Base-by-base conservation (phyloP, 1,140 invertebrate genomes). In the Danaus plexippus region DNA sequence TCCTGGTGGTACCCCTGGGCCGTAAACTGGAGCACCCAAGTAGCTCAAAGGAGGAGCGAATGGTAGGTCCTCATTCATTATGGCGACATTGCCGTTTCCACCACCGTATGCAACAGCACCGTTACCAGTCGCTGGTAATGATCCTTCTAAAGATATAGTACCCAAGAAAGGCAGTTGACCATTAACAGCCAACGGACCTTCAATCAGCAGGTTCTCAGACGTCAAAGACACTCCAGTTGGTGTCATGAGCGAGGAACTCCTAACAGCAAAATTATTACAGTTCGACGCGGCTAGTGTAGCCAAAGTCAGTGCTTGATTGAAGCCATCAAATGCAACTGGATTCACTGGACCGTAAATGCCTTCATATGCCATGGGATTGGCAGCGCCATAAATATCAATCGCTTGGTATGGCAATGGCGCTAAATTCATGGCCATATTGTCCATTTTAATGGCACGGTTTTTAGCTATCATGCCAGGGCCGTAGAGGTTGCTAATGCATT, bases 141-240 rank as follows among this genome's bases (percentile, higher is more conserved):
- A 48, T 9, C 64, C 64, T 51, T 69, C 64, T 7, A 69, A 51
- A 2, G 61, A 48, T 1, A 69, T 65, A 43, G 61, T 61, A 2
- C 62, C 62, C 11, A 67, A 43, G 58, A 69, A 69, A 1, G 64
- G 67, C 15, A 69, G 32, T 22, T 69, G 54, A 5, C 67, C 67
- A 41, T 52, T 47, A 0, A 69, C 62, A 41, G 61, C 57, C 3
- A 69, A 53, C 9, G 67, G 67, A 9, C 67, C 67, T 58, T 69
- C 67, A 22, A 69, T 62, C 3, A 64, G 22, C 13, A 67, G 50
- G 18, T 67, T 67, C 0, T 69, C 64, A 46, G 69, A 71, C 8
- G 62, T 54, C 9, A 71, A 57, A 1, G 60, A 60, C 2, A 71
- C 45, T 0, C 62, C 59, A 22, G 48, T 63, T 7, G 69, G 66